phyloP scores from a whole-genome alignment of 2,888 invertebrate species.

The Agrilus mali region DNA sequence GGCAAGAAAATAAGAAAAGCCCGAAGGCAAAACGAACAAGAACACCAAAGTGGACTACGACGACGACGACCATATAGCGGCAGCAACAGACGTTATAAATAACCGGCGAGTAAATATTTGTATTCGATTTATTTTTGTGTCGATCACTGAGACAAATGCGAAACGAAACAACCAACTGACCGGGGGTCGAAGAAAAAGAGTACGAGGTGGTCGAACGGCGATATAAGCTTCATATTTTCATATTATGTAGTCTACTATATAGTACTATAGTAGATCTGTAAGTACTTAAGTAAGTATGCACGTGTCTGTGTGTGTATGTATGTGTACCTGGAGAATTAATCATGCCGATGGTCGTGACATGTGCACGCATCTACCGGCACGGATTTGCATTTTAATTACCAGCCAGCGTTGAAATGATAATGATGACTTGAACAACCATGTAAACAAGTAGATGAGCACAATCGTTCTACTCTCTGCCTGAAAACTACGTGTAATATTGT shows the following conservation, averaged over 20 bases:
- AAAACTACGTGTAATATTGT: background rate
- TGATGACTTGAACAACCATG: slow-evolving; percentile 38
- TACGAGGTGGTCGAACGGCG: too few relatives aligned
- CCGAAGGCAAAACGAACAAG: too few relatives aligned
- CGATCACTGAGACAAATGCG: slow-evolving; percentile 25
- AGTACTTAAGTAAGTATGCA: too few relatives aligned
- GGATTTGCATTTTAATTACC: slow-evolving; percentile 50
- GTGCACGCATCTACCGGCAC: slow-evolving; percentile 36
- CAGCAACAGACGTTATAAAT: slow-evolving; percentile 12
- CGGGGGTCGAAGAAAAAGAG: slow-evolving; percentile 2
- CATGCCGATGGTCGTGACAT: slow-evolving; percentile 36
- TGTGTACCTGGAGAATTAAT: slow-evolving; percentile 38
- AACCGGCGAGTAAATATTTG: slow-evolving; percentile 23
- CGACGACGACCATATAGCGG: too few relatives aligned
- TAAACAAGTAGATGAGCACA: slow-evolving; percentile 28
- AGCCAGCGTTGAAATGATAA: slow-evolving; percentile 51
- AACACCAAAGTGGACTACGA: too few relatives aligned
- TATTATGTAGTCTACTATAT: too few relatives aligned
- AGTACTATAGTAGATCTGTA: too few relatives aligned
- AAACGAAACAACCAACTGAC: slow-evolving; percentile 3
- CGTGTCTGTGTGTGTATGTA: slow-evolving; percentile 8
- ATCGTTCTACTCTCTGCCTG: slow-evolving; percentile 11
- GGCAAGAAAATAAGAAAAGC: too few relatives aligned
- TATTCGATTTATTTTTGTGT: slow-evolving; percentile 25
- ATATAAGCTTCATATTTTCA: too few relatives aligned